Base-by-base conservation (phyloP, 2,113 vertebrate species). In the Urocynchramus pylzowi region DNA sequence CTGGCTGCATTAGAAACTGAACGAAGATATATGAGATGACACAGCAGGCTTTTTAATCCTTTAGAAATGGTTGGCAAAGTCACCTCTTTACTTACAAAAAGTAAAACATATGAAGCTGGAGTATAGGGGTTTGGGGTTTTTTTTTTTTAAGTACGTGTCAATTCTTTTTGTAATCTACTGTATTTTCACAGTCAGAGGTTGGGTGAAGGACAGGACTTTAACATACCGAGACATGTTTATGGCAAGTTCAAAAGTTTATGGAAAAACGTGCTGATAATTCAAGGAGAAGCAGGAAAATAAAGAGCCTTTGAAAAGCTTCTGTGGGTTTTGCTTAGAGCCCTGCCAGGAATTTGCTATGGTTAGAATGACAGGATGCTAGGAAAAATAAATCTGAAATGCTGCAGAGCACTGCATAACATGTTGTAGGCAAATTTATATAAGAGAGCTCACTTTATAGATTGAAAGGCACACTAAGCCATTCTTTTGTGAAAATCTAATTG, bases 41-140 rank as follows among this genome's bases (percentile, higher is more conserved):
- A 94, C 86, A 96, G 96, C 79, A 92, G 91, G 86, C 86, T 90
- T 95, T 96, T 94, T 95, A 95, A 93, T 96, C 92, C 89, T 84
- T 97, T 95, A 91, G 82, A 95, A 96, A 92, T 78, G 92, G 59
- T 71, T 77, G 84, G 68, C 92, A 97, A 93, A 97, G 92, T 90
- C 90, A 94, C 94, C 86, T 89, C 65, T 91, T 95, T 71, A 67
- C 95, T 94, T 88, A 81, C 20, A 92, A 93, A 96, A 92, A 93
- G 78, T 69, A 80, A 95, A 97, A 61, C 37, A 28, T 76, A 85
- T 6, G 5, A 92, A 77, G 75, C 76, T 78, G 22, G 63, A 37
- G 33, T 75, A 20, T 63, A 50, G 42, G 70, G 7, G 3, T n/a
- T 71, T 50, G 2, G 13, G 30, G 10, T 1, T 13, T 77, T 93